These are phyloP conservation scores for Scrobipalpa costella DNA, from an alignment of 2,888 invertebrate species.

Conservation along the genomic window DNA sequence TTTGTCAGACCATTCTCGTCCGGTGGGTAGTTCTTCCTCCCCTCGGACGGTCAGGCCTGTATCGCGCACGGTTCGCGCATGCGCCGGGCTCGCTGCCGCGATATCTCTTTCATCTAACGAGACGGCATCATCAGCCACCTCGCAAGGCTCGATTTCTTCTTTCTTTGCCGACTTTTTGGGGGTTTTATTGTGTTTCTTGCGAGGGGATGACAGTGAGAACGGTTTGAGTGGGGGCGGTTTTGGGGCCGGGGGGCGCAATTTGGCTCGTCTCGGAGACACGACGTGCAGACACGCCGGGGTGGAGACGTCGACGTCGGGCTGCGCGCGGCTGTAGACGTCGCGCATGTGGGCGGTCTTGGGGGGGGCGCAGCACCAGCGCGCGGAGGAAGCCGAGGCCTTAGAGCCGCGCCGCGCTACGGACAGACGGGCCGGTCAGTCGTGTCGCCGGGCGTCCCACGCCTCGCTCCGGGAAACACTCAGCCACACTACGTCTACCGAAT, in stretches of 20 bases:
- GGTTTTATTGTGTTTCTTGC: not conserved
- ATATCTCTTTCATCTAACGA: constrained; percentile 54
- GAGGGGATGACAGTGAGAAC: constrained; percentile 39
- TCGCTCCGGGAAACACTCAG: not conserved
- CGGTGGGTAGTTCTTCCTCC: constrained; percentile 85
- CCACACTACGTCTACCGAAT: too few species aligned
- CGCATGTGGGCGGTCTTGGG: constrained; percentile 70
- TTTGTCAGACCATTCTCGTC: constrained; percentile 38
- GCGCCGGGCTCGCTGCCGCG: constrained; percentile 31
- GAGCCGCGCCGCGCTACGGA: constrained; percentile 43
- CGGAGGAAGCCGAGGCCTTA: constrained; percentile 44
- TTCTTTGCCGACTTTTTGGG: too few species aligned
- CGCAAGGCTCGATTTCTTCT: constrained; percentile 63
- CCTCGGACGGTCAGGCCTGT: constrained; percentile 77
- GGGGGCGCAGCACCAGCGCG: constrained; percentile 38
- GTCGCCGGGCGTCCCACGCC: not conserved
- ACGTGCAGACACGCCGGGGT: constrained; percentile 77
- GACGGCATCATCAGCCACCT: constrained; percentile 79
- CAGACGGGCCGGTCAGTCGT: constrained; percentile 28
- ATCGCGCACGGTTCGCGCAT: constrained; percentile 36
- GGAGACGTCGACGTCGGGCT: constrained; percentile 53
- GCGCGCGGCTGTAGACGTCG: constrained; percentile 80
- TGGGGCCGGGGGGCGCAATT: constrained; percentile 45
- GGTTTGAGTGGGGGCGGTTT: constrained; percentile 8
- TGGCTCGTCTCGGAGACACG: constrained; percentile 49